phyloP scores from a whole-genome alignment of 2,888 invertebrate species.

The Andrena camellia region DNA sequence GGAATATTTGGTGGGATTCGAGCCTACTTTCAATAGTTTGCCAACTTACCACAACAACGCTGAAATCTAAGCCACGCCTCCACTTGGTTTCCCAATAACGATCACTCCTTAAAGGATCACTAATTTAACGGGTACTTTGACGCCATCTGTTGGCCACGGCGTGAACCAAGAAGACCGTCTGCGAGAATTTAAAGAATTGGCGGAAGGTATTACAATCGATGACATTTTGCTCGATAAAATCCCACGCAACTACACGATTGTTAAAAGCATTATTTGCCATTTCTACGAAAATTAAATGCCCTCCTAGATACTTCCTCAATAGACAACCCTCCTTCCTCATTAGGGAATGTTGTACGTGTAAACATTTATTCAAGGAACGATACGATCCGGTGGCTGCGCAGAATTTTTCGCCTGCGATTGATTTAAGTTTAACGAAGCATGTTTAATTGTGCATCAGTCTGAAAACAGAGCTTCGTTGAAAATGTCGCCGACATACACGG shows the following conservation, averaged over 20 bases:
- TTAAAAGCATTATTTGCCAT: not conserved
- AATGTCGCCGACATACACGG: conserved; percentile 56
- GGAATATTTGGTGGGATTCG: too few species aligned
- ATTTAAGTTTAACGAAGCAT: conserved; percentile 67
- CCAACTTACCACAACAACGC: too few species aligned
- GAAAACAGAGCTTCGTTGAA: conserved; percentile 63
- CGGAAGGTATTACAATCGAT: not conserved
- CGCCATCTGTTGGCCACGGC: conserved; percentile 16
- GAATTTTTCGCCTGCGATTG: conserved; percentile 64
- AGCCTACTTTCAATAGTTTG: too few species aligned
- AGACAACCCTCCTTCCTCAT: not conserved
- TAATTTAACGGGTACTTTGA: not conserved
- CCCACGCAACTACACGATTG: not conserved
- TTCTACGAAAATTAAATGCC: not conserved
- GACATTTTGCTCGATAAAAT: not conserved
- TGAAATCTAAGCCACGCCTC: too few species aligned
- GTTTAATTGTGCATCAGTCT: conserved; percentile 71
- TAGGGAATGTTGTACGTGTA: not conserved
- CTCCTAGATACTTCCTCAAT: not conserved
- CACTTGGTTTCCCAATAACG: too few species aligned
- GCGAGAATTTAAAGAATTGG: conserved; percentile 37
- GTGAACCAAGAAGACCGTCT: conserved; percentile 41
- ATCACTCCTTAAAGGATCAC: too few species aligned
- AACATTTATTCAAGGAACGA: conserved; percentile 2
- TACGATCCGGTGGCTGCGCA: conserved; percentile 63